Percentiles rank a stretch among this genome's conserved stretches.
Conservation (phyloP, 2,888 invertebrate species). For the Polietes domitor region DNA sequence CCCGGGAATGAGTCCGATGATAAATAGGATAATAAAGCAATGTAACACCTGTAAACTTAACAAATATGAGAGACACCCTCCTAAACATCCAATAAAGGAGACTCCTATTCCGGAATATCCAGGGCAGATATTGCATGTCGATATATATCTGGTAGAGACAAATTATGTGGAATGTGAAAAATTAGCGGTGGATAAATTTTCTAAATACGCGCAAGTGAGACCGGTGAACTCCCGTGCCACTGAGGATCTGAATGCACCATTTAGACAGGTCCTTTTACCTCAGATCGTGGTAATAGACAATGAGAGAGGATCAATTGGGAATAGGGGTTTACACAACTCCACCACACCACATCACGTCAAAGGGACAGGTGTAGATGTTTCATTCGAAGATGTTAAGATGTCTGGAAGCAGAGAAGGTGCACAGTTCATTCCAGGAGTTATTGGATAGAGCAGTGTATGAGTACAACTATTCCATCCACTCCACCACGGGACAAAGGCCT, state of each 20-base stretch:
- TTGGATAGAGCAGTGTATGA: too few species aligned
- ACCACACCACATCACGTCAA: conserved; percentile 25
- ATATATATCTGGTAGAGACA: background rate
- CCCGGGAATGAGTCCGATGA: background rate
- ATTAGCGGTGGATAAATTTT: conserved; percentile 40
- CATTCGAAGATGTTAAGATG: too few species aligned
- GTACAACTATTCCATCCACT: too few species aligned
- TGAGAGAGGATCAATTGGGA: conserved; percentile 58
- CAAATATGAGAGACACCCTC: conserved; percentile 49
- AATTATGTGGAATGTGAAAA: background rate
- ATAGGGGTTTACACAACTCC: conserved; percentile 51
- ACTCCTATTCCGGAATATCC: background rate
- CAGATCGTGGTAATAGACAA: conserved; percentile 61
- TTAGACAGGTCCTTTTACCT: conserved; percentile 38
- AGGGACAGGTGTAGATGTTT: too few species aligned
- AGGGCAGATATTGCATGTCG: background rate
- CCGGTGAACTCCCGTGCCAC: conserved; percentile 51
- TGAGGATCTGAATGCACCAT: conserved; percentile 56
- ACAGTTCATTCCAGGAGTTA: too few species aligned
- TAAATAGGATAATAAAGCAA: background rate
- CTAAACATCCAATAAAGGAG: background rate
- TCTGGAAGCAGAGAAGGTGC: too few species aligned
- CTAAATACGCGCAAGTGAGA: conserved; percentile 36
- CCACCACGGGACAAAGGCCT: too few species aligned
- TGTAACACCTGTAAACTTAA: background rate